Evolutionary conservation across 2,888 invertebrate species (phyloP).

Genomic region (Eugnorisma glareosa): DNA sequence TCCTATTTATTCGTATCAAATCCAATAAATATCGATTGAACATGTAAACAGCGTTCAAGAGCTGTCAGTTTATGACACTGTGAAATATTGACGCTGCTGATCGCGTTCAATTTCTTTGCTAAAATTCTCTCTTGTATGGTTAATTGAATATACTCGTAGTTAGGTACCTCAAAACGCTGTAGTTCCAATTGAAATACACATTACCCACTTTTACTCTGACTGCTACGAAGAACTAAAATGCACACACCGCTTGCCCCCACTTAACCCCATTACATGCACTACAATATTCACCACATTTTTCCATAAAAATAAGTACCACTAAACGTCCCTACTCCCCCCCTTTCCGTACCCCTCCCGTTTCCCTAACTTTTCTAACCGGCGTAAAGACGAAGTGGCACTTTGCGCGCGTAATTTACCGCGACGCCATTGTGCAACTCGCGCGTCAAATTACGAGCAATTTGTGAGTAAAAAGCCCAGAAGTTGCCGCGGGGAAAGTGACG

Average conservation of each 20-base stretch:
- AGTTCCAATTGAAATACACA: not conserved
- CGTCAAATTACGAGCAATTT: constrained; percentile 69
- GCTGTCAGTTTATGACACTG: not conserved
- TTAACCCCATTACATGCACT: constrained; percentile 60
- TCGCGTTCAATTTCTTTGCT: not conserved
- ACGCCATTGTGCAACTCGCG: constrained; percentile 63
- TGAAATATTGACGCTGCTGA: not conserved
- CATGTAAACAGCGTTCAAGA: not conserved
- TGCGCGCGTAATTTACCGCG: constrained; percentile 64
- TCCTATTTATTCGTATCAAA: not conserved
- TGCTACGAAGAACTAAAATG: constrained; percentile 20
- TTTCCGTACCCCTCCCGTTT: not conserved
- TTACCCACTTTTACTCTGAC: not conserved
- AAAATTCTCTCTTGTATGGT: not conserved
- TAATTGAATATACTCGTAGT: not conserved
- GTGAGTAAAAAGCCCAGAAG: constrained; percentile 64
- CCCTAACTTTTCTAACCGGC: constrained; percentile 49
- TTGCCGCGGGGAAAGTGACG: constrained; percentile 57
- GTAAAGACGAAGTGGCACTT: constrained; percentile 67
- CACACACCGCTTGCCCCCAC: constrained; percentile 29
- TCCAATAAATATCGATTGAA: not conserved
- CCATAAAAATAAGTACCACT: constrained; percentile 62
- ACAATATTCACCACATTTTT: constrained; percentile 54
- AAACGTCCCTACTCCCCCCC: constrained; percentile 40
- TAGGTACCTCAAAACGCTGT: not conserved